Evolutionary conservation across 2,113 vertebrate genomes (phyloP), one percentile per base, ranked within the genome.

Genomic region (Pygoscelis adeliae): DNA sequence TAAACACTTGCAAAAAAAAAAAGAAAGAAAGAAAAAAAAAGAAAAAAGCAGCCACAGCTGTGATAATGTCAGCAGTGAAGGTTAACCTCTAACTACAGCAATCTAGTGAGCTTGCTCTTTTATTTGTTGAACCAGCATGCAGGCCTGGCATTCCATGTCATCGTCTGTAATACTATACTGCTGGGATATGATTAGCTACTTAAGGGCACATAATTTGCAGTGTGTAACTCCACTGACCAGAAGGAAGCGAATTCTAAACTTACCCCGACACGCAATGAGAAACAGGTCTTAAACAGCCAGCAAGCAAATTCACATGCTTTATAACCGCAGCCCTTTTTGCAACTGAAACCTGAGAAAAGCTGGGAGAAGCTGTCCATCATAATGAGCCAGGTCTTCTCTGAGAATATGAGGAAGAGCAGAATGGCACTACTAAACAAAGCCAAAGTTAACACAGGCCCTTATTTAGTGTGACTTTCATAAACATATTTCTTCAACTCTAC

Each of bases 21-120:
- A 74, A 63, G 10, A 26, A 34, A 22, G 15, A 21, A 22, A 23
- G 1, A 49, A 46, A 11, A 32, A 29, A 9, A 3, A 10, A 5
- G 5, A 21, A n/a, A 42, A 38, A 9, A 34, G n/a, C 8, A 27
- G 17, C 38, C 73, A 63, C 7, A 36, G 47, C 34, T 76, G 36
- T 40, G 38, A 65, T 34, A 69, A 47, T n/a, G 66, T 77, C 73
- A 85, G 74, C 61, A 82, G 62, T 47, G 79, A 85, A 62, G 83
- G 38, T 83, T 90, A 94, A 88, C 62, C 25, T 91, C 91, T 63
- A 90, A 66, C 87, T 94, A 5, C 44, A 91, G 74, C 82, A 80
- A 13, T 15, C 52, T 76, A 52, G 40, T 17, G 27, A 82, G 52
- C 32, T 46, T 74, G 61, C 1, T 13, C 23, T 90, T 62, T 3